Conservation (phyloP, 2,113 vertebrate species). For the Xerus inauris region DNA sequence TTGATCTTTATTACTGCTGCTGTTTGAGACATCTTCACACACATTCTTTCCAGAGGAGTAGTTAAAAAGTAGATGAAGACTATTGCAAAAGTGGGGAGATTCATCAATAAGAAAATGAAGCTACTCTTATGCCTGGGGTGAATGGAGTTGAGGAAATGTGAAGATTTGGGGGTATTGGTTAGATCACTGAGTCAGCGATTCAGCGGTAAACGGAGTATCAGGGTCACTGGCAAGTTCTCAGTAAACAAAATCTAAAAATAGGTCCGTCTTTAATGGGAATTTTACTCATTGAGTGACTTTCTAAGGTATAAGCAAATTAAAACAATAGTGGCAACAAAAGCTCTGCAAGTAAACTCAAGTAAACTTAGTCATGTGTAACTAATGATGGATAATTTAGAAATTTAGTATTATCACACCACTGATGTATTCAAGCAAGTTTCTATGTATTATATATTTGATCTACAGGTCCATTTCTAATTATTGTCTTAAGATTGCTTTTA, state of each 20-base stretch:
- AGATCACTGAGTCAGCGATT: background rate
- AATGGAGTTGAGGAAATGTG: background rate
- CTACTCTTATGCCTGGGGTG: background rate
- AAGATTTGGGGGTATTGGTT: background rate
- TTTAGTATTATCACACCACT: background rate
- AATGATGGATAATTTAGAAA: conserved; percentile 33
- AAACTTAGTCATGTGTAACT: background rate
- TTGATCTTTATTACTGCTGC: background rate
- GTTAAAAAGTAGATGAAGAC: background rate
- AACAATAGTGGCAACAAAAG: background rate
- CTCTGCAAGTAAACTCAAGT: background rate
- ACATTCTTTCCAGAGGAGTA: background rate
- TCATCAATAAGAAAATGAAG: background rate
- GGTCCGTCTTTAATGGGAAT: background rate
- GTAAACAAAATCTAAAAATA: background rate
- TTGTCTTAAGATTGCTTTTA: background rate
- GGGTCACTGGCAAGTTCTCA: background rate
- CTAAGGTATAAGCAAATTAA: background rate
- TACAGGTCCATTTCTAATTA: background rate
- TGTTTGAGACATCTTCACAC: conserved; percentile 30
- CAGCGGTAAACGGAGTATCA: background rate
- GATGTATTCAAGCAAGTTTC: conserved; percentile 19
- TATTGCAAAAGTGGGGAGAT: background rate
- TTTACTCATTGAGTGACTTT: background rate
- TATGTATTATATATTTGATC: background rate